Base-by-base conservation (phyloP, 2,113 vertebrate genomes). In the Orientallactaga bullata region DNA sequence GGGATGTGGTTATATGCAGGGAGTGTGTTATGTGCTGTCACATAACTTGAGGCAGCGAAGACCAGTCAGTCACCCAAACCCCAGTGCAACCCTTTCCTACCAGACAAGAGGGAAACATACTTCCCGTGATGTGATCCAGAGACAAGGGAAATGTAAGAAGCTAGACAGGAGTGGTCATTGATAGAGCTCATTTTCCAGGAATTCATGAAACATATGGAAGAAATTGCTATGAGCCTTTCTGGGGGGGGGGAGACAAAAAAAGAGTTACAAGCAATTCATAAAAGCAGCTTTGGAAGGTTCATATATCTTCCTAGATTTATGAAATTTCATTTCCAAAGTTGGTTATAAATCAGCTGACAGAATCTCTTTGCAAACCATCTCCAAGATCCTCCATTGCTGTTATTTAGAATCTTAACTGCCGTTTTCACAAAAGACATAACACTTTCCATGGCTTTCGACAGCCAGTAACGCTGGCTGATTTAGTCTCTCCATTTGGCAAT, bases 291-390 rank as follows among this genome's bases (percentile, higher is more conserved):
- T 96, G 90, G 92, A 96, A 95, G 94, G 93, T 95, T 95, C 94
- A 96, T 95, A 84, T 85, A 95, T 96, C 97, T 97, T 96, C 90
- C 90, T 77, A 94, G 96, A 96, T 97, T 91, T 95, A 97, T 96
- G 95, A 97, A 95, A 93, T 95, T 94, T 95, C 92, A 94, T 96
- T 95, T 96, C 96, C 90, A 97, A 96, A 95, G 93, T 93, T 97
- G 93, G 91, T 94, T 96, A 95, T 97, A 97, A 96, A 97, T 97
- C 97, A 96, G 90, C 74, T 68, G 55, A 93, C 85, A 96, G 97
- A 76, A 95, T 72, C 51, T 81, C 81, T 88, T 97, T 93, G 69
- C 84, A 90, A 90, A 72, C 65, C 1, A 0, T 95, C 91, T 95
- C 89, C 79, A 93, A 86, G 94, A 93, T 77, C 83, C 74, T 92